Base-by-base conservation (phyloP, 64 coral and sea anemone species). In the Cladopsammia gracilis region DNA sequence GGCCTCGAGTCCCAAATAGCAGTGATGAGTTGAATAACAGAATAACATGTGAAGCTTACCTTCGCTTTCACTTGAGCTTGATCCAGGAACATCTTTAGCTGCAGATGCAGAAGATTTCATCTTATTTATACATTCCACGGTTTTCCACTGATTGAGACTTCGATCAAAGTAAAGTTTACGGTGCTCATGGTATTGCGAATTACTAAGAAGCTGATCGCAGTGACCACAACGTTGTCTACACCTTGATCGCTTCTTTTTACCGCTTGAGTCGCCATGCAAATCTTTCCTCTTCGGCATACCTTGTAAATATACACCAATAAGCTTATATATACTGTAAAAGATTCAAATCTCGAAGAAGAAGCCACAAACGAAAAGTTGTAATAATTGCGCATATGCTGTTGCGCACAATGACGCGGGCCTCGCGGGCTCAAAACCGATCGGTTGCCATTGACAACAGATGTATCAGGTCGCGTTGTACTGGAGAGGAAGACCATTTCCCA, bases 81-180 rank as follows among this genome's bases (percentile, higher is more conserved):
- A 89, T 48, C 87, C 87, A 46, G 87, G 73, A 62, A 90, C 76
- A 78, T 90, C 88, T 70, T 62, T 50, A 54, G 65, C 46, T 25
- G 20, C 44, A 51, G 74, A 52, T 79, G 75, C n/a, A n/a, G n/a
- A n/a, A n/a, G n/a, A n/a, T n/a, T 70, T 65, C 20, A 64, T 53
- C 23, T 90, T 22, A 90, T 18, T 70, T 71, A 64, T 79, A 70
- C 62, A 14, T n/a, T n/a, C n/a, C n/a, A 68, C 44, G 8, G 76
- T 69, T 90, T 65, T 90, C 88, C 88, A 90, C 62, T 90, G 49
- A 77, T 90, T 75, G 8, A 89, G 71, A n/a, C 49, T 70, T 60
- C 71, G 26, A 61, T 89, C 76, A 71, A 89, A 89, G 71, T 62
- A 89, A 25, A 71, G 64, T 77, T 61, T 42, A 34, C 48, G 73